These are phyloP conservation scores for Neoscelio sp. DNA, from an alignment of 2,888 invertebrate species.

Conservation along the genomic window DNA sequence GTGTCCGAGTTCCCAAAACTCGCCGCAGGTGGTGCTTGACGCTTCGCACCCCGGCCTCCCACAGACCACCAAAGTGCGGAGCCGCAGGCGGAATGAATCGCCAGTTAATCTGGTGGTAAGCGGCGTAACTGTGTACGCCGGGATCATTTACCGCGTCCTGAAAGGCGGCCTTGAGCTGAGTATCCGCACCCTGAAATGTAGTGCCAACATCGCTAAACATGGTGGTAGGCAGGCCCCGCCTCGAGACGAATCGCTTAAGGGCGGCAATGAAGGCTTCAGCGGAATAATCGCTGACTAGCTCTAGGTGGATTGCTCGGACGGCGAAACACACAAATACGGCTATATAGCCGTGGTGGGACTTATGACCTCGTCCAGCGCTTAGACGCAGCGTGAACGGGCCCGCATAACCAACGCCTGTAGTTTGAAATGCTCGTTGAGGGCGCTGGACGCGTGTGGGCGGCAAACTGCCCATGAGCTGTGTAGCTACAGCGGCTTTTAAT, in stretches of 20 bases:
- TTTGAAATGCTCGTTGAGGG: conserved; percentile 15
- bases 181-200: background rate
- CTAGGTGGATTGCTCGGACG: conserved; percentile 70
- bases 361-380: conserved; percentile 46
- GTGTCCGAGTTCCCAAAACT: conserved; percentile 45
- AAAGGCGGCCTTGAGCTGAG: background rate
- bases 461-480: conserved; percentile 43
- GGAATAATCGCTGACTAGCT: background rate
- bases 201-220: background rate
- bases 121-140: background rate
- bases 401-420: conserved; percentile 68
- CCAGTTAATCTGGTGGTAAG: too few species aligned
- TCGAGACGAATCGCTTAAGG: background rate
- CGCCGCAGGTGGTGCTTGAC: conserved; percentile 71
- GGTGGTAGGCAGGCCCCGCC: background rate
- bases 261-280: background rate
- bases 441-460: conserved; percentile 34
- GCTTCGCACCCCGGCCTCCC: conserved; percentile 32
- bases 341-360: conserved; percentile 52
- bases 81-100: background rate
- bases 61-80: conserved; percentile 1
- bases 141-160: too few species aligned
- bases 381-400: conserved; percentile 57
- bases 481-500: background rate
- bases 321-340: conserved; percentile 71